phyloP scores from a whole-genome alignment of 1,140 invertebrate species.

The Drosophila tsacasi region DNA sequence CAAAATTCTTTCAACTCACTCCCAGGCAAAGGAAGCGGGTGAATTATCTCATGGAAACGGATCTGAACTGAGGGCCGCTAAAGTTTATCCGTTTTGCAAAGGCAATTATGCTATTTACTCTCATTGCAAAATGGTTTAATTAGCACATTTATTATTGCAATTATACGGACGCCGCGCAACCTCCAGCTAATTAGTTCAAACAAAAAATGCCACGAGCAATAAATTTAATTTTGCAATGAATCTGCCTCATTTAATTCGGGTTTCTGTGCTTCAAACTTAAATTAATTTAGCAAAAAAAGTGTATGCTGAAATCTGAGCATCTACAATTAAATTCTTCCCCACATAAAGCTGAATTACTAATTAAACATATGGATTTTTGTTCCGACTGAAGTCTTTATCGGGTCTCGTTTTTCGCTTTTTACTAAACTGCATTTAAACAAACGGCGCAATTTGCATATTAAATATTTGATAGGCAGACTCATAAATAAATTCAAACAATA shows the following conservation, averaged over 20 bases:
- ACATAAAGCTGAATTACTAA: neutral
- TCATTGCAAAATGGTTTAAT: constrained; percentile 37
- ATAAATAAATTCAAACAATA: constrained; percentile 53
- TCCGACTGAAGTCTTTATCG: constrained; percentile 4
- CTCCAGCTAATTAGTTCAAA: constrained; percentile 21
- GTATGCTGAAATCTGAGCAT: constrained; percentile 5
- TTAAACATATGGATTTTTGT: neutral
- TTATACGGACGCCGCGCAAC: constrained; percentile 8
- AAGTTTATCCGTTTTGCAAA: constrained; percentile 19
- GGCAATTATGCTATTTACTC: constrained; percentile 22
- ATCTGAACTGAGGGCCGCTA: constrained; percentile 17
- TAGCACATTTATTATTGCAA: constrained; percentile 46
- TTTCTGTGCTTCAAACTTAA: neutral
- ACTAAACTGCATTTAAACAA: constrained; percentile 37
- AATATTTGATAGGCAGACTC: constrained; percentile 44
- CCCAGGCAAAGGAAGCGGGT: constrained; percentile 33
- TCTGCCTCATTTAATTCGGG: constrained; percentile 19
- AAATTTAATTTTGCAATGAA: constrained; percentile 18
- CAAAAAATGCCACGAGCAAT: constrained; percentile 21
- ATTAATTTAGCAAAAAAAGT: constrained; percentile 8
- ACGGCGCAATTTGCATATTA: constrained; percentile 31
- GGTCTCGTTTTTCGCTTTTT: constrained; percentile 23
- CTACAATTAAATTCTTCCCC: constrained; percentile 9
- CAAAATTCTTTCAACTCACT: constrained; percentile 48
- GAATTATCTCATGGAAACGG: constrained; percentile 47